Percentiles rank a stretch among this genome's conserved stretches.
These are phyloP conservation scores for Spheniscus humboldti DNA, from an alignment of 2,797 vertebrate species.

Conservation along the genomic window DNA sequence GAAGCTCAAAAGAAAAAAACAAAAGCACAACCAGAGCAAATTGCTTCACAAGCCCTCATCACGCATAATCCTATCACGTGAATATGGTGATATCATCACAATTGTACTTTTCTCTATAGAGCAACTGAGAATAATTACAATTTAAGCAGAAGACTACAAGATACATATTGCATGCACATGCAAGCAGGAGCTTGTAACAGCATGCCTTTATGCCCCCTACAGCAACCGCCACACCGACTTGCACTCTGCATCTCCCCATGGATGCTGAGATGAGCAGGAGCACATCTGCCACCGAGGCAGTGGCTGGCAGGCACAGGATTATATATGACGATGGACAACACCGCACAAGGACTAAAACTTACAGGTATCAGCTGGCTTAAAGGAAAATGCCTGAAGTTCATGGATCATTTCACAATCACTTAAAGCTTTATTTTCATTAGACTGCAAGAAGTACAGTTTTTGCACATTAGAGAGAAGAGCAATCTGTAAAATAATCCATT, in stretches of 20 bases:
- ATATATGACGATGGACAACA: background rate
- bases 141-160: background rate
- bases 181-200: background rate
- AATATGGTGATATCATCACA: background rate
- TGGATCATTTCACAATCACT: background rate
- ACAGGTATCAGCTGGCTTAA: background rate
- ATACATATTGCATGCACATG: no score
- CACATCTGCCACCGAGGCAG: background rate
- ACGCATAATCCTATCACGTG: background rate
- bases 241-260: fast-evolving
- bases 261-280: background rate
- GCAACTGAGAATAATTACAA: background rate
- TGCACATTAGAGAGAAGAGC: background rate
- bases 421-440: background rate
- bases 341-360: background rate
- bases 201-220: fast-evolving
- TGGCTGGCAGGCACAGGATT: background rate
- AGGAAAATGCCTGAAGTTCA: background rate
- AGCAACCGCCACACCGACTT: fast-evolving
- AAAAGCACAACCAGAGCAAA: fast-evolving
- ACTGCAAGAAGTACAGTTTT: background rate
- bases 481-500: background rate
- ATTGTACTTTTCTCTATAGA: background rate
- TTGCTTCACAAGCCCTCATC: background rate
- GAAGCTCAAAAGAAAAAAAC: background rate